Base-by-base conservation (phyloP, 2,888 invertebrate species). In the Schizaphis graminum region DNA sequence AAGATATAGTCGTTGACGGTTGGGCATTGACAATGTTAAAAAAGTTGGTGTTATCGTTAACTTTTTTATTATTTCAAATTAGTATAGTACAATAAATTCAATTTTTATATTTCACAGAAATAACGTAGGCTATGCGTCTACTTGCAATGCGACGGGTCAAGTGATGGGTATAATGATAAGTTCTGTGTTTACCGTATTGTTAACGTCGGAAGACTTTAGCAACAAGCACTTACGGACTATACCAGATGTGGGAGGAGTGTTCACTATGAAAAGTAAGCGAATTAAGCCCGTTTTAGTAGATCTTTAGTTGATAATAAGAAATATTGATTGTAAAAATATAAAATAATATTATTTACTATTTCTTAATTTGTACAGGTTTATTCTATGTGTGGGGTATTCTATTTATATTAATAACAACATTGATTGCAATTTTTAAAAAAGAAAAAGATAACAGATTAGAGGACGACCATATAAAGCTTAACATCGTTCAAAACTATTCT, bases 11-110 rank as follows among this genome's bases (percentile, higher is more conserved):
- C 28, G 99, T 99, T 0, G 99, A 99, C 96, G 99, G 99, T 49
- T 99, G 99, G 99, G 99, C 99, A 0, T 96, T 99, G 24, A 99
- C 99, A 0, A 99, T 99, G 99, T 96, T 99, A 1, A 98, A 98
- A 95, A 98, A 98, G 97, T 98, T 85, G 86, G 95, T 95, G 94
- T 91, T 93, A 26, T 89, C 13, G 10, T 86, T 88, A 47, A 91
- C 11, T 53, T 86, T 67, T 41, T 35, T 67, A 21, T 47, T 16
- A 67, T 11, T 53, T 41, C 8, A 7, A 35, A 21, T 77, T 1
- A 2, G 21, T 8, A 35, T 35, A n/a, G n/a, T 13, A 35, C 35
- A 21, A 35, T 35, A 24, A 35, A 35, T 77, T 7, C 7, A 77
- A 35, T 24, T 47, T 24, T 61, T 16, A 8, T 61, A 11, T 35